phyloP scores from a whole-genome alignment of 2,888 invertebrate genomes.

The Standfussiana lucernea region DNA sequence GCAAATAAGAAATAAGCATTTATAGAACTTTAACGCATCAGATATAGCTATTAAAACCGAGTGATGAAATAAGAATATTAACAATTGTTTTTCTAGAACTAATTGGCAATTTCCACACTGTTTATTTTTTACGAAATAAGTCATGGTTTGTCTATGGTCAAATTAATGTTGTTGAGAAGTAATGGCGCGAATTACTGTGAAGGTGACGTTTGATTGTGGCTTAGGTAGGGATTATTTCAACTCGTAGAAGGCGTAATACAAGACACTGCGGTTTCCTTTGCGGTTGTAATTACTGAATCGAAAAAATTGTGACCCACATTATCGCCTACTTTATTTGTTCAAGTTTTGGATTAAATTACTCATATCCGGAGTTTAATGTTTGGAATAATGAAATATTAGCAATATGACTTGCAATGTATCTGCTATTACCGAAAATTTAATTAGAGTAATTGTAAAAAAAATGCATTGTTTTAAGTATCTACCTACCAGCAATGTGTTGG shows the following conservation, averaged over 20 bases:
- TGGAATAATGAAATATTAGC: constrained; percentile 29
- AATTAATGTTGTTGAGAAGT: constrained; percentile 35
- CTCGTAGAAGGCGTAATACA: constrained; percentile 47
- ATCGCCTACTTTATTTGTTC: constrained; percentile 30
- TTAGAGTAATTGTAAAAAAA: not conserved
- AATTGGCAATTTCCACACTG: constrained; percentile 34
- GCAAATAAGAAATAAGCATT: not conserved
- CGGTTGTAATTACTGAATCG: constrained; percentile 59
- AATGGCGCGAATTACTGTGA: constrained; percentile 54
- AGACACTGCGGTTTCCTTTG: constrained; percentile 54
- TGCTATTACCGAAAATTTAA: constrained; percentile 16
- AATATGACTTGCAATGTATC: constrained; percentile 19
- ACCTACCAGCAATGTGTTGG: not conserved
- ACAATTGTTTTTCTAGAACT: constrained; percentile 36
- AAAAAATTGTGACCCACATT: constrained; percentile 53
- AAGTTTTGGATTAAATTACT: constrained; percentile 45
- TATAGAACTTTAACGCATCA: constrained; percentile 7
- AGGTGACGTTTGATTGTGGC: constrained; percentile 62
- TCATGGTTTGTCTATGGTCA: constrained; percentile 42
- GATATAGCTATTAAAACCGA: not conserved
- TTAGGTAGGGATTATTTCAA: constrained; percentile 47
- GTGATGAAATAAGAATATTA: constrained; percentile 32
- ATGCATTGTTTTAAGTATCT: not conserved
- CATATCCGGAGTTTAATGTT: constrained; percentile 58
- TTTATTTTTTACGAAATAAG: constrained; percentile 32